phyloP scores from a whole-genome alignment of 2,888 invertebrate species.

The Geophilus truncorum region DNA sequence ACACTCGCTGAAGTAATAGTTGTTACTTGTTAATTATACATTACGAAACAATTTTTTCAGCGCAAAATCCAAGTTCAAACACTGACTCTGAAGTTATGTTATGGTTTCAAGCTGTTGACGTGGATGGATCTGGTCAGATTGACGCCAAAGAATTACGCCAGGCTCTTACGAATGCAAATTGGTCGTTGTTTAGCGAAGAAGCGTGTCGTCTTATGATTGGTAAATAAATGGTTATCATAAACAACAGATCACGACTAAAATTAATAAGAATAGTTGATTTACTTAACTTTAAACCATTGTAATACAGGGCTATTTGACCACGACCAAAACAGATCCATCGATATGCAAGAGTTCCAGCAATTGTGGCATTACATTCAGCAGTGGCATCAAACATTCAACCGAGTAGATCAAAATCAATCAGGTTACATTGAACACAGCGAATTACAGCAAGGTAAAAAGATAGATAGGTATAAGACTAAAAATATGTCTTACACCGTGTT shows the following conservation, averaged over 20 bases:
- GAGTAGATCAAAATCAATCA: constrained; percentile 78
- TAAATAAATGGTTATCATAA: constrained; percentile 43
- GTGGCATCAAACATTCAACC: constrained; percentile 71
- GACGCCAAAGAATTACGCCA: constrained; percentile 68
- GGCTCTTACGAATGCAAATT: constrained; percentile 79
- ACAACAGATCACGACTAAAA: too few relatives aligned
- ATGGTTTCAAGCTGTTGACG: constrained; percentile 80
- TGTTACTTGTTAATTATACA: neutral
- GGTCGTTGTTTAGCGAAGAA: constrained; percentile 72
- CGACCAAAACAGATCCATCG: constrained; percentile 76
- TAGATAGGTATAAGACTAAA: neutral
- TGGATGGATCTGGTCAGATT: constrained; percentile 76
- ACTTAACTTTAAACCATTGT: too few relatives aligned
- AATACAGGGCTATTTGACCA: constrained; percentile 78
- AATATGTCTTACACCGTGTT: too few relatives aligned
- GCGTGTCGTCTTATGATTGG: constrained; percentile 84
- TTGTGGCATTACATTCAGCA: constrained; percentile 82
- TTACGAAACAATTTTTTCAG: neutral
- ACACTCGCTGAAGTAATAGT: too few relatives aligned
- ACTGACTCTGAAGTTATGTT: constrained; percentile 67
- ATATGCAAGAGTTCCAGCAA: constrained; percentile 75
- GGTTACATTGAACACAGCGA: constrained; percentile 78
- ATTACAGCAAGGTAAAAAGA: constrained; percentile 60
- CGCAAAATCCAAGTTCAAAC: constrained; percentile 31
- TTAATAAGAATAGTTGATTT: neutral